These are phyloP conservation scores for Trichechus manatus DNA, from an alignment of 2,113 vertebrate genomes.

Conservation along the genomic window DNA sequence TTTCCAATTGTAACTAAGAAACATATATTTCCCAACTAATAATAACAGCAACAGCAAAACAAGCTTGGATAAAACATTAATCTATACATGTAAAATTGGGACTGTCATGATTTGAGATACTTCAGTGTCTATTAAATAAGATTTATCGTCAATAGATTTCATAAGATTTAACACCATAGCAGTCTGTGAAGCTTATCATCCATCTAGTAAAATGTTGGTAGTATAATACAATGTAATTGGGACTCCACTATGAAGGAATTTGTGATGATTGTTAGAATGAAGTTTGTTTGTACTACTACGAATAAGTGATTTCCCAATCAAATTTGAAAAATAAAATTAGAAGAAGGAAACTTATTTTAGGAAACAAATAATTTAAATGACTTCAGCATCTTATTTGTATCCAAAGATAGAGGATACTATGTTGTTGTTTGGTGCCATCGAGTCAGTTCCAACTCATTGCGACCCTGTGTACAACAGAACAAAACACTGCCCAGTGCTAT, in stretches of 20 bases:
- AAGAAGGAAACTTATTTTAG: constrained; percentile 1
- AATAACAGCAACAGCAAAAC: constrained; percentile 50
- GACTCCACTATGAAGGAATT: neutral
- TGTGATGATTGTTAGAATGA: constrained; percentile 10
- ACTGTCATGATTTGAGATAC: neutral
- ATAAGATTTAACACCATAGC: neutral
- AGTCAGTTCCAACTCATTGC: too few relatives aligned
- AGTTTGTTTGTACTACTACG: neutral
- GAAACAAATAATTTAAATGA: neutral
- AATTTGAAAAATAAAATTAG: constrained; percentile 58
- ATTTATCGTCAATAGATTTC: neutral
- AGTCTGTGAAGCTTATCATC: constrained; percentile 38
- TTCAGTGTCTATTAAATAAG: neutral
- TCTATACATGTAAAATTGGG: neutral
- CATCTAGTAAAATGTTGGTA: constrained; percentile 12
- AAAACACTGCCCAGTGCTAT: too few relatives aligned
- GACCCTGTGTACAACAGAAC: too few relatives aligned
- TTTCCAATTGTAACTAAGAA: constrained; percentile 29
- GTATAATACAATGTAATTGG: neutral
- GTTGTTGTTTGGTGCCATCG: too few relatives aligned
- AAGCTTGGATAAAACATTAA: constrained; percentile 36
- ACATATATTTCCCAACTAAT: constrained; percentile 25
- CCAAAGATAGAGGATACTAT: neutral
- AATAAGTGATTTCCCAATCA: constrained; percentile 33
- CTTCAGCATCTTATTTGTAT: neutral